Evolutionary conservation across 2,797 vertebrate species (phyloP).

Genomic region (Myotis daubentonii): DNA sequence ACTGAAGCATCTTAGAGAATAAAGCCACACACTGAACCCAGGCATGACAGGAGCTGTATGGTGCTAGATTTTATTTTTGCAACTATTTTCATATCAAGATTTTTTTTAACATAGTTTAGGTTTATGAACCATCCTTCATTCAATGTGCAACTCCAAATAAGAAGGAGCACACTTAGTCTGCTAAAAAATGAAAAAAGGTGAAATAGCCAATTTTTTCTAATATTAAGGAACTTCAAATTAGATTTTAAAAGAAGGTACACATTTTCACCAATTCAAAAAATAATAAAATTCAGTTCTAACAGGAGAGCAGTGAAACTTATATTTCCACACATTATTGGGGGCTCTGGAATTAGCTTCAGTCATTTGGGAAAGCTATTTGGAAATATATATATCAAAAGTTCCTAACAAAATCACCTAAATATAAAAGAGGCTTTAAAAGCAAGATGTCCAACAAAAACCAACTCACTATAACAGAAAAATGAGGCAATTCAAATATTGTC

Average conservation of each 20-base stretch:
- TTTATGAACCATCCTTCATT: not conserved
- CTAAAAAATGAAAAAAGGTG: not conserved
- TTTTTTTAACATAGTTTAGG: not conserved
- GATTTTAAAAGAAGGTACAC: conserved; percentile 10
- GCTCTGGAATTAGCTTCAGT: not conserved
- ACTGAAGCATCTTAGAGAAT: not conserved
- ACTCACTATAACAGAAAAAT: not conserved
- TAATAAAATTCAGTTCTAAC: not conserved
- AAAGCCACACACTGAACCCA: not conserved
- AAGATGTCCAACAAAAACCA: conserved; percentile 22
- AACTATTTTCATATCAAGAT: not conserved
- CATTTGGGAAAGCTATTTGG: not conserved
- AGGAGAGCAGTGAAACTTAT: not conserved
- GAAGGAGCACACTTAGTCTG: not conserved
- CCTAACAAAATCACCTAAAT: not conserved
- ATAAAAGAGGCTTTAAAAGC: not conserved
- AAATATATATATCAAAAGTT: not conserved
- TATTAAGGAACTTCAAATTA: conserved; percentile 30
- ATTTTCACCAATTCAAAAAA: conserved; percentile 42
- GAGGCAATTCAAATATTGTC: conserved; percentile 3
- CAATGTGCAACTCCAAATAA: not conserved
- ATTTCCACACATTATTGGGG: not conserved
- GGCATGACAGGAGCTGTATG: not conserved
- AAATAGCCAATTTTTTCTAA: not conserved
- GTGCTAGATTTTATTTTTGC: not conserved